Evolutionary conservation across 53 echinoderm and acorn worm genomes (phyloP), one percentile per base, ranked within the genome.

Genomic region (Echinometra lucunter): DNA sequence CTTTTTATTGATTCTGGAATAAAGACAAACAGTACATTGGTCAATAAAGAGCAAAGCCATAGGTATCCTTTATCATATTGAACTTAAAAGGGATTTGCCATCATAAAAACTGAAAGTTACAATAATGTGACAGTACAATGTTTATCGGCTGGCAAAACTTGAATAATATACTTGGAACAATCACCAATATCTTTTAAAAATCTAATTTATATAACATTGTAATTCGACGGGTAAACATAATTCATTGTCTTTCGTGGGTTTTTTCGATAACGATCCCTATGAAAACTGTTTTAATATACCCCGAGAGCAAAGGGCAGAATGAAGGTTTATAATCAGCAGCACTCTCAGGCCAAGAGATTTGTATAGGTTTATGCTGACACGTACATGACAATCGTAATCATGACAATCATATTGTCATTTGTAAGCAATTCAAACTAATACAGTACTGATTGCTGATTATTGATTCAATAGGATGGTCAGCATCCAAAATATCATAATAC

Each of bases 291-390:
- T 83, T n/a, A n/a, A n/a, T n/a, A n/a, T n/a, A 25, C 49, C n/a
- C 83, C 16, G 27, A 83, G 83, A 47, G n/a, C 83, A 47, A 83
- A 83, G 83, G 49, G 27, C 83, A 49, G 47, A 83, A 16, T 47
- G 25, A 44, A 23, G 82, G 30, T 5, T 6, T 44, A n/a, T 42
- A 82, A 66, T 66, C 66, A n/a, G n/a, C n/a, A 66, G 4, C 60
- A 60, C 1, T 70, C 34, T 70, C 8, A 6, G 23, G 34, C 32
- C 5, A 35, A 72, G 37, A 34, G 13, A 13, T 70, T 66, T 12
- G 27, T 66, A 4, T 13, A 10, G 10, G 6, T 70, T 72, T 72
- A 7, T 32, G 35, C 2, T 5, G 72, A 34, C 21, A 25, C 66
- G 21, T 67, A 4, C 19, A 75, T 70, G 30, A 70, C 13, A 53